Conservation (phyloP, 1,140 invertebrate species). For the Drosophila nannoptera region DNA sequence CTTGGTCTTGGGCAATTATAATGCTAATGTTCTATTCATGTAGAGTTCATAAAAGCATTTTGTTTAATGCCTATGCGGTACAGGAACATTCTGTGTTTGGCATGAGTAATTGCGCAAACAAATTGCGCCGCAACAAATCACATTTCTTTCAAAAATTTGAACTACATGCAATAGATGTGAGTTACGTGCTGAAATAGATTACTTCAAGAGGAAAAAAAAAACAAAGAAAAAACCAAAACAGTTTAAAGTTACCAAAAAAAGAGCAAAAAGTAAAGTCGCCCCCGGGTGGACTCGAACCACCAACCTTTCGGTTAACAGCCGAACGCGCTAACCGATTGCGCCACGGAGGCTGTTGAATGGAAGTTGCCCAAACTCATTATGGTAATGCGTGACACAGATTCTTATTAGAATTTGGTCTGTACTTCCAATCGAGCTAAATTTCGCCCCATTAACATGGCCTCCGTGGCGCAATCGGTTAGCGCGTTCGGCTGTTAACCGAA, state of each 20-base stretch:
- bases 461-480: conserved; percentile 91
- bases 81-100: conserved; percentile 47
- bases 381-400: background rate
- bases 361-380: background rate
- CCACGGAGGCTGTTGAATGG: conserved; percentile 83
- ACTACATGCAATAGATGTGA: background rate
- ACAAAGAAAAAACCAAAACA: conserved; percentile 32
- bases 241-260: too few species aligned
- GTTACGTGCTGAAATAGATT: too few species aligned
- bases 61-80: conserved; percentile 34
- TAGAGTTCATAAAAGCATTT: conserved; percentile 45
- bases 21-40: conserved; percentile 72
- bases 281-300: conserved; percentile 91
- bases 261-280: conserved; percentile 70
- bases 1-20: conserved; percentile 31
- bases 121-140: conserved; percentile 50
- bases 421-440: background rate
- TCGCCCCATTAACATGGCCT: conserved; percentile 79
- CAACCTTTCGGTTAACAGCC: conserved; percentile 91
- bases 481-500: conserved; percentile 95
- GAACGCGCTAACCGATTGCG: conserved; percentile 91
- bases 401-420: conserved; percentile 23
- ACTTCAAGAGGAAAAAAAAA: background rate
- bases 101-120: conserved; percentile 59
- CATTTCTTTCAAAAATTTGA: conserved; percentile 10